Conservation (phyloP, 2,113 vertebrate species). For the Cervus canadensis region DNA sequence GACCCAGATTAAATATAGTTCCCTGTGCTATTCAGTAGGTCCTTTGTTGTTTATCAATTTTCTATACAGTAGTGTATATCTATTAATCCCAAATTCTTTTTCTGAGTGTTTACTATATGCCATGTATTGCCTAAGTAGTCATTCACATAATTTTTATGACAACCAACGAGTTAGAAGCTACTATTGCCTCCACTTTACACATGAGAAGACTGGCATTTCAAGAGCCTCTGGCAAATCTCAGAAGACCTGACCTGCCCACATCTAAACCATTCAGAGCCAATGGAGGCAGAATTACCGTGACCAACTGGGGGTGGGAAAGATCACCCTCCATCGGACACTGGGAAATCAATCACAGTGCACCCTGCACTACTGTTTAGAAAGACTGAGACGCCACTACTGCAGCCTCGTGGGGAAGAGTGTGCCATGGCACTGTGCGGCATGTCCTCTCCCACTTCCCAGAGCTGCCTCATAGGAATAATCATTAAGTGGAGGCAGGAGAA, state of each 20-base stretch:
- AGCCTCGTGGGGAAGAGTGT: not conserved
- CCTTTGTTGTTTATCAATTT: not conserved
- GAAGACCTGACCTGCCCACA: not conserved
- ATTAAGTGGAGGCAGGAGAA: not conserved
- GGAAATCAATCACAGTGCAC: not conserved
- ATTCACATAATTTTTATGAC: not conserved
- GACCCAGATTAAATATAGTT: not conserved
- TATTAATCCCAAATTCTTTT: not conserved
- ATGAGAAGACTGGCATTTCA: not conserved
- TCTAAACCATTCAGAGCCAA: not conserved
- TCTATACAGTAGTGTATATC: not conserved
- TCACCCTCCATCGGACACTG: not conserved
- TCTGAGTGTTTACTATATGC: not conserved
- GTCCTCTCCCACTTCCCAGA: not conserved
- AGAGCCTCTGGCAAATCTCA: not conserved
- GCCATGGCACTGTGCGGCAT: fast-evolving
- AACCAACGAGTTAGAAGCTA: not conserved
- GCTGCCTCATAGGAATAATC: not conserved
- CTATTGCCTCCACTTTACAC: not conserved
- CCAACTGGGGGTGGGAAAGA: not conserved
- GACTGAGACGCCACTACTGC: fast-evolving
- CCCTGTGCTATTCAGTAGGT: not conserved
- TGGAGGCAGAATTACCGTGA: not conserved
- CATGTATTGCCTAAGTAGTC: not conserved
- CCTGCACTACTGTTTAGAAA: not conserved